Percentiles rank a stretch among this genome's conserved stretches.
These are phyloP conservation scores for Myotis myotis DNA, from an alignment of 2,797 vertebrate genomes.

Conservation along the genomic window DNA sequence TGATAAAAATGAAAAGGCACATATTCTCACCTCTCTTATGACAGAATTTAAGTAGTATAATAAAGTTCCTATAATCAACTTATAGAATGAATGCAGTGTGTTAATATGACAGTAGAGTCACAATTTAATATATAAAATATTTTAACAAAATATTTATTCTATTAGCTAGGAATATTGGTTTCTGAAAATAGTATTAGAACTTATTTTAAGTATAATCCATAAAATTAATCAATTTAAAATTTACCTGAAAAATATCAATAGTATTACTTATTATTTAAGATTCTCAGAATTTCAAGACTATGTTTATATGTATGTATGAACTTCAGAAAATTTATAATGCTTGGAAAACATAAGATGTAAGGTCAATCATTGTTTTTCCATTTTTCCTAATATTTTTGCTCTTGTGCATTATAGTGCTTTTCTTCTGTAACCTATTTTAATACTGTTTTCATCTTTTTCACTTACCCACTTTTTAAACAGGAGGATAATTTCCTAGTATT, in stretches of 20 bases:
- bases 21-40: not conserved
- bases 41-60: not conserved
- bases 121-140: not conserved
- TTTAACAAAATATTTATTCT: constrained; percentile 3
- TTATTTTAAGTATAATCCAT: not conserved
- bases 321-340: constrained; percentile 10
- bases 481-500: constrained; percentile 8
- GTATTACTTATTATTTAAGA: constrained; percentile 25
- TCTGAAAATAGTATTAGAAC: constrained; percentile 34
- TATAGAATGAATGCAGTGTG: not conserved
- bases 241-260: not conserved
- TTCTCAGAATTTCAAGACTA: constrained; percentile 2
- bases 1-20: constrained; percentile 18
- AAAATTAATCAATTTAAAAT: not conserved
- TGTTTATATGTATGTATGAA: not conserved
- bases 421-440: constrained; percentile 68
- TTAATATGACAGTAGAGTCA: constrained; percentile 23
- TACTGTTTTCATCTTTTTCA: constrained; percentile 58
- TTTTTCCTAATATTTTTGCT: constrained; percentile 67
- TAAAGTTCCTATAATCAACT: not conserved
- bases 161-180: not conserved
- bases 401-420: not conserved
- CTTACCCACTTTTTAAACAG: constrained; percentile 30
- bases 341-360: constrained; percentile 17
- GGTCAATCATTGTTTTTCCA: constrained; percentile 24